Evolutionary conservation across 2,797 vertebrate species (phyloP), one percentile per base, ranked within the genome.

Genomic region (Hafferia zeledoni): DNA sequence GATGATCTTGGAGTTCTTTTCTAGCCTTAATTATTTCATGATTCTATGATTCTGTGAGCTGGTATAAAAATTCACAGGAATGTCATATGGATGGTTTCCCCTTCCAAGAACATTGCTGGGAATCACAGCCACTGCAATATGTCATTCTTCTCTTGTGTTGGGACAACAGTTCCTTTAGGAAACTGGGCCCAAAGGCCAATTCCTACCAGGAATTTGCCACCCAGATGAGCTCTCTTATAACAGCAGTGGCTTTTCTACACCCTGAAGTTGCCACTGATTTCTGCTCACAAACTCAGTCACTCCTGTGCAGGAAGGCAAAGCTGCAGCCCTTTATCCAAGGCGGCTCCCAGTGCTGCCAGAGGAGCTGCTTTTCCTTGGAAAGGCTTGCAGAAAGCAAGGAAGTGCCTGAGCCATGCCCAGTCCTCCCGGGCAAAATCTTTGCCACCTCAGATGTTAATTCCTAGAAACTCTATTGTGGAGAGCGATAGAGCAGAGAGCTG

Each of bases 81-180:
- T 60, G 52, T 30, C 39, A 7, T 6, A 27, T 13, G 18, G 18
- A 27, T 17, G 39, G 6, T 71, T 78, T 70, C 46, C 13, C 49
- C 23, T 87, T 77, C 89, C 39, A 70, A 65, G 61, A n/a, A n/a
- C 19, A 2, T 2, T 18, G 12, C 30, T 68, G 71, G 64, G 44
- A 81, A 44, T 65, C 19, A 11, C 56, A 50, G 72, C 14, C 68
- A 13, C 23, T 50, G n/a, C 43, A 77, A 1, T 27, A 11, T 37
- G 30, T 53, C 64, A 37, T 37, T 46, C 75, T 92, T 37, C 65
- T 28, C 61, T 28, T 71, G 27, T 13, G 27, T n/a, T 15, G 7
- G 65, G 43, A 75, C 3, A 57, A 47, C 0, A 0, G 13, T 11
- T 17, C 30, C 39, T 60, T 27, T 0, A 0, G 71, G 39, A 31